These are phyloP conservation scores for Stegodyphus mimosarum DNA, from an alignment of 1,140 invertebrate genomes.

Conservation along the genomic window DNA sequence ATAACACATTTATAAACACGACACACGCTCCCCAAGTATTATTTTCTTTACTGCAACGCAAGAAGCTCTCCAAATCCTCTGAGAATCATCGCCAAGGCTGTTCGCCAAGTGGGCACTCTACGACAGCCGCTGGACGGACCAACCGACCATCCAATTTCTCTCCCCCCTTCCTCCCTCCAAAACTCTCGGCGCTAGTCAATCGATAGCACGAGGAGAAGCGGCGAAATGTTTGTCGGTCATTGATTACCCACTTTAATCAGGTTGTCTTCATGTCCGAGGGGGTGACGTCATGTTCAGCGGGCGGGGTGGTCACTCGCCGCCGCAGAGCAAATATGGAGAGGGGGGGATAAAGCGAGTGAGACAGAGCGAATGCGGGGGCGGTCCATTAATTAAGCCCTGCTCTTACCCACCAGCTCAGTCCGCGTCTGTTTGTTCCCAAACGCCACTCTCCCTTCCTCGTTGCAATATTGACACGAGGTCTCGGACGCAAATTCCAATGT, in stretches of 20 bases:
- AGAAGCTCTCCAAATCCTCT: too few relatives aligned
- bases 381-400: conserved; percentile 57
- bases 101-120: conserved; percentile 22
- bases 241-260: conserved; percentile 61
- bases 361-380: conserved; percentile 14
- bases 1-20: too few relatives aligned
- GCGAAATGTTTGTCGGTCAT: conserved; percentile 60
- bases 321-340: conserved; percentile 51
- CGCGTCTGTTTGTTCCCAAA: conserved; percentile 5
- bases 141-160: neutral
- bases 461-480: conserved; percentile 49
- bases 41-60: too few relatives aligned
- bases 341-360: neutral
- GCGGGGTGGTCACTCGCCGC: conserved; percentile 55
- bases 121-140: conserved; percentile 22
- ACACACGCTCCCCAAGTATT: too few relatives aligned
- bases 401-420: neutral
- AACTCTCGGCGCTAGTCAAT: conserved; percentile 3
- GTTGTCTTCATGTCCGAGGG: conserved; percentile 57
- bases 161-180: neutral
- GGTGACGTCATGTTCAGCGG: conserved; percentile 55
- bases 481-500: conserved; percentile 34
- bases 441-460: neutral
- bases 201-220: conserved; percentile 37
- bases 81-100: conserved; percentile 14